phyloP scores from a whole-genome alignment of 2,113 vertebrate genomes.

The Rhabdornis inornatus region DNA sequence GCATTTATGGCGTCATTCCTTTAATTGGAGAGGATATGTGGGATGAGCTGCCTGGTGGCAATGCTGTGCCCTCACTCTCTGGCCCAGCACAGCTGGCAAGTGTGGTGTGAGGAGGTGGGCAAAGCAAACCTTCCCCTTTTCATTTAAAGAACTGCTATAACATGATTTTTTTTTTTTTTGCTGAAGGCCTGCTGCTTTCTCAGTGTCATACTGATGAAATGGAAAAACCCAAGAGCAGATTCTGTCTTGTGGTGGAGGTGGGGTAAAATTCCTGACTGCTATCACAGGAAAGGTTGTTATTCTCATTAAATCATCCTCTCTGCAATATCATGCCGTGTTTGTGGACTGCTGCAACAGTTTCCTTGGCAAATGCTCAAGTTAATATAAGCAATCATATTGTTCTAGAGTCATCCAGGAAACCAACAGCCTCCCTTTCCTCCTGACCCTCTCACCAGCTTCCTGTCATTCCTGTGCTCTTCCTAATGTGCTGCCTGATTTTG shows the following conservation, averaged over 20 bases:
- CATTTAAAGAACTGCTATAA: neutral
- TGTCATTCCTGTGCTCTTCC: neutral
- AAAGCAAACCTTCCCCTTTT: neutral
- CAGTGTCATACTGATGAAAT: neutral
- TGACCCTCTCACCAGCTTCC: constrained; percentile 29
- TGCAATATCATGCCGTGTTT: neutral
- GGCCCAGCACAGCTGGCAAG: neutral
- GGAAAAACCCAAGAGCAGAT: neutral
- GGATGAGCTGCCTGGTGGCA: neutral
- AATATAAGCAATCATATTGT: constrained; percentile 25
- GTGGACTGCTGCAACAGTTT: neutral
- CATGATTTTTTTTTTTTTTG: neutral
- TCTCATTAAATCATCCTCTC: neutral
- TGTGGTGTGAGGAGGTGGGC: neutral
- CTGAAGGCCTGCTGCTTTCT: neutral
- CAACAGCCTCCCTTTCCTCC: constrained; percentile 22
- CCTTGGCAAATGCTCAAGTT: neutral
- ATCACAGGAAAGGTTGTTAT: neutral
- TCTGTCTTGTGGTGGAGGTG: neutral
- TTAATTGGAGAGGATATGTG: neutral
- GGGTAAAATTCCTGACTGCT: neutral
- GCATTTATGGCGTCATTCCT: neutral
- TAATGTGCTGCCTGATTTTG: neutral
- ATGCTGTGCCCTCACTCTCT: accelerated
- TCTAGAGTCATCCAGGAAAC: constrained; percentile 38